Conservation (phyloP, 2,113 vertebrate species). For the Myiozetetes cayanensis region DNA sequence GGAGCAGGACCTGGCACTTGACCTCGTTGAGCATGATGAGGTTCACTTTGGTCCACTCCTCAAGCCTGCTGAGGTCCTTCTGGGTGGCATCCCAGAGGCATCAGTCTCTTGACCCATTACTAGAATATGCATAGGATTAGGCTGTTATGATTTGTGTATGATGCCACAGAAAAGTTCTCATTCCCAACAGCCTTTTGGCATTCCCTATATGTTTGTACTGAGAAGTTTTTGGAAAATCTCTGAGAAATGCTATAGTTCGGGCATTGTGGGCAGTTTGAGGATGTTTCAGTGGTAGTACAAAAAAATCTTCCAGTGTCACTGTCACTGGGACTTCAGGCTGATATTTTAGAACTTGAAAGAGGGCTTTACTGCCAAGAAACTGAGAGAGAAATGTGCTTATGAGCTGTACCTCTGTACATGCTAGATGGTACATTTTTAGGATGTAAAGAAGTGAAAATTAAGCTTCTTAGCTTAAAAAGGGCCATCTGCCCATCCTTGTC, state of each 20-base stretch:
- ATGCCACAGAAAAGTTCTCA: neutral
- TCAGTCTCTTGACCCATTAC: neutral
- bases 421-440: neutral
- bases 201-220: neutral
- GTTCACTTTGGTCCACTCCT: too few species aligned
- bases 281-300: neutral
- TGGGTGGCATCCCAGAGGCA: neutral
- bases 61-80: neutral
- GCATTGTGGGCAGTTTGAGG: neutral
- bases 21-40: neutral
- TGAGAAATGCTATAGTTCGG: neutral
- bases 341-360: neutral
- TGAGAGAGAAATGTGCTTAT: neutral
- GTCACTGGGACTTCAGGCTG: neutral
- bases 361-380: neutral
- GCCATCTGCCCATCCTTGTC: neutral
- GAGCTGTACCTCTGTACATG: neutral
- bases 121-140: neutral
- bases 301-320: neutral
- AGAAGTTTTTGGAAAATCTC: neutral
- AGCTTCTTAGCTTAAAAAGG: neutral
- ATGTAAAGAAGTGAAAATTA: conserved; percentile 11
- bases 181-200: neutral
- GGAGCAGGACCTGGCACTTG: neutral
- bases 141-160: neutral